These are phyloP conservation scores for Wasmannia auropunctata DNA, from an alignment of 1,140 invertebrate species.

Conservation along the genomic window DNA sequence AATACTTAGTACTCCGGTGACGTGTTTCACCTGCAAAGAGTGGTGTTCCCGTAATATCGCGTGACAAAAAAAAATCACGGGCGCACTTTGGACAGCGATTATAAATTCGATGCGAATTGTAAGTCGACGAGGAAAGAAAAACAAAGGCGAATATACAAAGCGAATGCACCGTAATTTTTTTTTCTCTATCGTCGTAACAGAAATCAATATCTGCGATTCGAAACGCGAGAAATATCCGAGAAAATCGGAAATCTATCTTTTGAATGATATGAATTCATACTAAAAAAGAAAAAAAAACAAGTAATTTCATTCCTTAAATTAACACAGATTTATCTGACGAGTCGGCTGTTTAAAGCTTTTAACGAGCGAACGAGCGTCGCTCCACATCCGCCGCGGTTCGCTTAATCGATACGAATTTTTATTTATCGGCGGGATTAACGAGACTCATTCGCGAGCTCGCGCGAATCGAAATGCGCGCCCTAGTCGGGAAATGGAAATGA, in stretches of 20 bases:
- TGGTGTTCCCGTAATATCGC: conserved; percentile 28
- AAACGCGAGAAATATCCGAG: neutral
- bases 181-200: neutral
- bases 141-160: neutral
- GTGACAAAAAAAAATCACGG: conserved; percentile 36
- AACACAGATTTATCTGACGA: conserved; percentile 16
- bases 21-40: conserved; percentile 7
- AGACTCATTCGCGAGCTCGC: conserved; percentile 42
- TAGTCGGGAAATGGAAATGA: conserved; percentile 27
- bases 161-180: neutral
- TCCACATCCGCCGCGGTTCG: neutral
- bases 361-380: conserved; percentile 23
- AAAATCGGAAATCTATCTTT: neutral
- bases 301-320: conserved; percentile 11
- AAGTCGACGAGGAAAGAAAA: neutral
- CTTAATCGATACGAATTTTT: conserved; percentile 69
- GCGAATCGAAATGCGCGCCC: conserved; percentile 41
- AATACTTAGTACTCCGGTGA: conserved; percentile 42
- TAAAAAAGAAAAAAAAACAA: neutral
- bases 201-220: neutral
- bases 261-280: neutral
- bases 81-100: conserved; percentile 9
- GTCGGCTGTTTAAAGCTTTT: conserved; percentile 15
- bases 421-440: conserved; percentile 46
- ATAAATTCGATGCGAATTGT: conserved; percentile 51